phyloP scores from a whole-genome alignment of 2,888 invertebrate species.

The Dendrolimus houi region DNA sequence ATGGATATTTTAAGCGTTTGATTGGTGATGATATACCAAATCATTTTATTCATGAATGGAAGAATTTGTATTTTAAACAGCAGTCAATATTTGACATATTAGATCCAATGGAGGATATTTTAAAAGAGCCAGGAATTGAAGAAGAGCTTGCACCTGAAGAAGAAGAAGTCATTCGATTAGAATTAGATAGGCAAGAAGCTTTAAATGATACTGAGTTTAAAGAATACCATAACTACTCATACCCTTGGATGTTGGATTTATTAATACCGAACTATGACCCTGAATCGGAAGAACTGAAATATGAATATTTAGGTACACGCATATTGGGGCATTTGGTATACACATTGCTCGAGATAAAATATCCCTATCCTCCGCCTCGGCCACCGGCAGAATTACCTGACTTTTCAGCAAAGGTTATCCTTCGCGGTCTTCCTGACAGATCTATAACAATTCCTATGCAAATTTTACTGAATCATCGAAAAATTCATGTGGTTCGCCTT shows the following conservation, averaged over 20 bases:
- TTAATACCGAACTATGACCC: conserved; percentile 56
- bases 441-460: conserved; percentile 54
- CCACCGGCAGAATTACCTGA: conserved; percentile 48
- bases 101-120: conserved; percentile 49
- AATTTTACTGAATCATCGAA: conserved; percentile 44
- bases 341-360: conserved; percentile 64
- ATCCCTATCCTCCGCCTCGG: conserved; percentile 50
- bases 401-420: conserved; percentile 47
- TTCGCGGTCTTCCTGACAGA: conserved; percentile 60
- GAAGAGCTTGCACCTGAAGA: conserved; percentile 35
- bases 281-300: conserved; percentile 56
- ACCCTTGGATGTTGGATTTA: conserved; percentile 71
- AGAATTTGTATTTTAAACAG: conserved; percentile 68
- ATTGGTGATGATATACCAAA: conserved; percentile 59
- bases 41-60: conserved; percentile 73
- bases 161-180: conserved; percentile 61
- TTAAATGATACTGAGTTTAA: conserved; percentile 74
- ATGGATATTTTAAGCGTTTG: conserved; percentile 61
- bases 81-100: conserved; percentile 72
- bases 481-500: conserved; percentile 58
- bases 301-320: conserved; percentile 54
- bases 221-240: conserved; percentile 69
- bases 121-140: conserved; percentile 39
- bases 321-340: conserved; percentile 73
- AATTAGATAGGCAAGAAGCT: conserved; percentile 68